Evolutionary conservation across 2,888 invertebrate species (phyloP), one percentile per base, ranked within the genome.

Genomic region (Ptilodon capucinus): DNA sequence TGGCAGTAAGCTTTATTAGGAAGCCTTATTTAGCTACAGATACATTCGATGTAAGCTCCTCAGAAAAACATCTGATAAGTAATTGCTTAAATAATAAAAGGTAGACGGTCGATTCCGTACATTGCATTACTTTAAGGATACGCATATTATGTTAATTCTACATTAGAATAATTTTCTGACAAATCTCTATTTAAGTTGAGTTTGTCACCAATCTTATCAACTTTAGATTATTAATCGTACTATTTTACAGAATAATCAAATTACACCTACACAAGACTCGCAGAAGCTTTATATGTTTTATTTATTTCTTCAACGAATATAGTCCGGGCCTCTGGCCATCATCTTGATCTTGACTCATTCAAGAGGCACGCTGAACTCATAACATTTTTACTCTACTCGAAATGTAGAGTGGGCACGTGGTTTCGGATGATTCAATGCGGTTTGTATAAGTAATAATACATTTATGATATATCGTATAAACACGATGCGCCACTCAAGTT

Each of bases 311-410:
- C 11, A 28, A 28, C 25, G 11, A 28, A 28, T 28, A n/a, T 28
- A 28, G 11, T 28, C 28, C n/a, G 30, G 32, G 7, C 8, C 32
- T 1, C 6, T 30, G 30, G 30, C 13, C 13, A 30, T 30, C 30
- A 32, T 28, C 32, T 14, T 14, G 14, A 14, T 32, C 32, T 17
- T 39, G 39, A 39, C 39, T 39, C 39, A 39, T 21, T 13, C 35
- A 16, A 35, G 17, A 35, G 39, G 21, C 39, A 13, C 13, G 39
- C 39, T 39, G 19, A 39, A 13, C 9, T 39, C 19, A 39, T 39
- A 39, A 21, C 13, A 39, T 21, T 39, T 38, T 39, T 39, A 21
- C 14, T 39, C 19, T 14, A 39, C 21, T 39, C 39, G 39, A 39
- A 35, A 14, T 32, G 32, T 32, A 14, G 14, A 32, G 32, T 32